Conservation (phyloP, 2,113 vertebrate species). For the Scytalopus superciliaris region DNA sequence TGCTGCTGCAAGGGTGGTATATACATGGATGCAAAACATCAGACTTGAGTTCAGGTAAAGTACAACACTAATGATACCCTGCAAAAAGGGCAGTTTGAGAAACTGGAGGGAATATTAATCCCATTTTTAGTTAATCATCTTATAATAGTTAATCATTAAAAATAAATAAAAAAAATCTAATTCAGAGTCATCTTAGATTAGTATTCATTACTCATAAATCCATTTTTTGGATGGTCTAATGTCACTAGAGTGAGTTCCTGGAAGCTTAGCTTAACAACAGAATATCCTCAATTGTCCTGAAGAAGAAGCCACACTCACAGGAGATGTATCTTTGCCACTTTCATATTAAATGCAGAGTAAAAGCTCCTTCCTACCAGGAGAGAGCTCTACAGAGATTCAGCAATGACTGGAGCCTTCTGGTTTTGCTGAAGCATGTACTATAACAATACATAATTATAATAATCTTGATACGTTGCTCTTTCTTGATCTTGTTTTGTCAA, state of each 20-base stretch:
- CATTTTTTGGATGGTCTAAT: neutral
- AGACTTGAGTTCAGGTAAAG: neutral
- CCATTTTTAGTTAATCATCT: neutral
- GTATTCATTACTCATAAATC: neutral
- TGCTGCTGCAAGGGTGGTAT: neutral
- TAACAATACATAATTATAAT: neutral
- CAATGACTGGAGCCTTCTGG: neutral
- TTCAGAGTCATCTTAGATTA: neutral
- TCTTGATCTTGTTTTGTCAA: neutral
- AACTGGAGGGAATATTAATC: neutral
- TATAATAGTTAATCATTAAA: neutral
- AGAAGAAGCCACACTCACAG: neutral
- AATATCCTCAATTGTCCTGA: neutral
- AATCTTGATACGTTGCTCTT: neutral
- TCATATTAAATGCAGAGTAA: neutral
- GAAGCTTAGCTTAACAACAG: neutral
- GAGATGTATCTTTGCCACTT: neutral
- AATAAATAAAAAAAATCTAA: neutral
- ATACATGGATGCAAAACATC: neutral
- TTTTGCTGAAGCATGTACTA: neutral
- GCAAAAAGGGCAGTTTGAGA: neutral
- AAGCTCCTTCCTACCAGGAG: neutral
- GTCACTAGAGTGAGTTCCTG: neutral
- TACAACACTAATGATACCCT: neutral
- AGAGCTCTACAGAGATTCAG: neutral